These are phyloP conservation scores for Hemistola chrysoprasaria DNA, from an alignment of 2,888 invertebrate genomes.

Conservation along the genomic window DNA sequence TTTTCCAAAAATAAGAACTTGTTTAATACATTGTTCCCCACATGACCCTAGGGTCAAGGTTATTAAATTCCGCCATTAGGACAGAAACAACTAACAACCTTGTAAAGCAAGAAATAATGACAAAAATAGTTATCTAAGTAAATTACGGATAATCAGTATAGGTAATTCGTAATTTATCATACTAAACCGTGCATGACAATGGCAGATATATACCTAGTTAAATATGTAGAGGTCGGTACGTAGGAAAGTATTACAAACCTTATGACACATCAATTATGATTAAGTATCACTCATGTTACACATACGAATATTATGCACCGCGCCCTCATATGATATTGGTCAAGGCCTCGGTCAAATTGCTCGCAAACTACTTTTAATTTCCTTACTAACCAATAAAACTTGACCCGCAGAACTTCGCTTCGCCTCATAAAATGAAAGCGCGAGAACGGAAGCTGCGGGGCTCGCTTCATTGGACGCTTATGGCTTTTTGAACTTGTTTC, in stretches of 20 bases:
- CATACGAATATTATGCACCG: conserved; percentile 33
- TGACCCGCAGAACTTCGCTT: conserved; percentile 3
- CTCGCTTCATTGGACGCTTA: conserved; percentile 10
- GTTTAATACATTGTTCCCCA: too few relatives aligned
- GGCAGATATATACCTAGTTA: too few relatives aligned
- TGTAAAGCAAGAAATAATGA: too few relatives aligned
- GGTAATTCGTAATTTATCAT: too few relatives aligned
- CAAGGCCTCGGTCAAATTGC: conserved; percentile 59
- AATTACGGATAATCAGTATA: too few relatives aligned
- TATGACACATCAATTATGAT: conserved; percentile 28
- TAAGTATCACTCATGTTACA: conserved; percentile 25
- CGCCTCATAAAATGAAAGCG: neutral
- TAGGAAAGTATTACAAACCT: too few relatives aligned
- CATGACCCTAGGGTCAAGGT: too few relatives aligned
- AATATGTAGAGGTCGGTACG: too few relatives aligned
- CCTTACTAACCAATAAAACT: conserved; percentile 28
- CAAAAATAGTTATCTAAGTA: too few relatives aligned
- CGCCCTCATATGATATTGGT: conserved; percentile 51
- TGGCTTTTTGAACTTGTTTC: conserved; percentile 32
- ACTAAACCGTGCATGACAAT: conserved; percentile 12
- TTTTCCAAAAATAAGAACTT: too few relatives aligned
- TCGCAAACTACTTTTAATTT: conserved; percentile 48
- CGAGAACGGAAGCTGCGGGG: conserved; percentile 15
- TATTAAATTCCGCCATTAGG: too few relatives aligned
- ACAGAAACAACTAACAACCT: neutral